Percentiles rank a stretch among this genome's conserved stretches.
Conservation (phyloP, 2,113 vertebrate species). For the Cichladusa arquata region DNA sequence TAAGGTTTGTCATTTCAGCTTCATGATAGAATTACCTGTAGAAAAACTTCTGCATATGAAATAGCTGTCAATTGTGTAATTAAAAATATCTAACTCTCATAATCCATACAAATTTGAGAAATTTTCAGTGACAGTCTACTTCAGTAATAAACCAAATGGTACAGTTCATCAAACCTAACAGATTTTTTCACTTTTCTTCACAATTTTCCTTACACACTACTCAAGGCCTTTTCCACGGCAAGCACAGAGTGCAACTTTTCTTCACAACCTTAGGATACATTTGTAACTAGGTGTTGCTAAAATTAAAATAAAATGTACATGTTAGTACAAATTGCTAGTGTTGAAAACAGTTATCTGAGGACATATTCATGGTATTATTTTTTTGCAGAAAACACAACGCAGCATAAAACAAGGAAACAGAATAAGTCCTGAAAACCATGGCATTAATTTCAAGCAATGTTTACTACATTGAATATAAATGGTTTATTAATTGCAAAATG, state of each 20-base stretch:
- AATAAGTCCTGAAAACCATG: not conserved
- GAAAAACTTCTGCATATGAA: not conserved
- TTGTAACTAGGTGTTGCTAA: not conserved
- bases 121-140: not conserved
- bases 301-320: not conserved
- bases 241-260: not conserved
- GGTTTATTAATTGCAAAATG: not conserved
- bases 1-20: not conserved
- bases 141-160: not conserved
- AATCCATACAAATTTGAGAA: not conserved
- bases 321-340: not conserved
- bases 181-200: not conserved
- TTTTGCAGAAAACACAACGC: not conserved
- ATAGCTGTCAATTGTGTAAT: not conserved
- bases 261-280: accelerated
- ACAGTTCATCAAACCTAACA: not conserved
- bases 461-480: not conserved
- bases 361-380: not conserved
- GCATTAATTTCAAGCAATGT: not conserved
- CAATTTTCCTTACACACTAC: not conserved
- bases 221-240: not conserved
- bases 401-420: not conserved
- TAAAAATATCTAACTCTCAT: not conserved
- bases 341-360: not conserved
- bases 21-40: not conserved